These are phyloP conservation scores for Odocoileus virginianus DNA, from an alignment of 2,113 vertebrate genomes.

Conservation along the genomic window DNA sequence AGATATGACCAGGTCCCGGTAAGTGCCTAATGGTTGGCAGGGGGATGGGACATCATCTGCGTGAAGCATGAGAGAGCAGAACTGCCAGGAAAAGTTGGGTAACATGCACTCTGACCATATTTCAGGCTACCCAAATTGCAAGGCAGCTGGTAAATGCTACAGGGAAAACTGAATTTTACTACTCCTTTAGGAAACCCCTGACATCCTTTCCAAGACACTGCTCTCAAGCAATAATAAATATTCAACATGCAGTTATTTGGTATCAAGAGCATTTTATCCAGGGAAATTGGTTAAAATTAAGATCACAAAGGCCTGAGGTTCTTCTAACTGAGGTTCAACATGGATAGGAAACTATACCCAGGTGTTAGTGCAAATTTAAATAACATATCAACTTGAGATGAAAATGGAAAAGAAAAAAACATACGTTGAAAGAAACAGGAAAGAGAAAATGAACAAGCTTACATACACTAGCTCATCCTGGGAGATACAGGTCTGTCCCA, in stretches of 20 bases:
- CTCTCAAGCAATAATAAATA: slow-evolving; percentile 1
- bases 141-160: neutral
- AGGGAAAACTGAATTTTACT: slow-evolving; percentile 15
- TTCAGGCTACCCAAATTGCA: neutral
- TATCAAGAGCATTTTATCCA: neutral
- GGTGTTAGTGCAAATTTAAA: neutral
- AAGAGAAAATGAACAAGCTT: neutral
- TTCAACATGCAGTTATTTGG: neutral
- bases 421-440: neutral
- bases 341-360: neutral
- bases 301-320: neutral
- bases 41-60: neutral
- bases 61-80: neutral
- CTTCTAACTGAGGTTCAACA: neutral
- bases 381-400: slow-evolving; percentile 9
- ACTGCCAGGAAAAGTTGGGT: neutral
- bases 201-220: slow-evolving; percentile 6
- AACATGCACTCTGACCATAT: neutral
- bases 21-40: neutral
- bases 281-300: slow-evolving; percentile 2
- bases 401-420: neutral
- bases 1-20: neutral
- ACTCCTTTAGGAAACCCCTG: neutral
- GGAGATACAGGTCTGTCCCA: neutral
- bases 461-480: neutral